Conservation (phyloP, 2,888 invertebrate species). For the Diaprepes abbreviatus region DNA sequence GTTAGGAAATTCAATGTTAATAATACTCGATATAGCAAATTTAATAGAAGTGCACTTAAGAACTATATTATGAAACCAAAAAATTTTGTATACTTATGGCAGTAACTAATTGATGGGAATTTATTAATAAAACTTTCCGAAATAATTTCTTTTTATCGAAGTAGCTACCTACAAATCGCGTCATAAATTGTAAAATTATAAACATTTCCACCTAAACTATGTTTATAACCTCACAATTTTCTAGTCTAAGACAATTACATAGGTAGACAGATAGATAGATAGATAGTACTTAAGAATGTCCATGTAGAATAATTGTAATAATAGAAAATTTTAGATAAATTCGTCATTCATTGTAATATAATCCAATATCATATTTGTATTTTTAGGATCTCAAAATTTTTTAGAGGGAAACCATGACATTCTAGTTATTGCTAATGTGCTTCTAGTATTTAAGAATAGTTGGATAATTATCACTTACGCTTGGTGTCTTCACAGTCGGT, state of each 20-base stretch:
- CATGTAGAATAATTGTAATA: not conserved
- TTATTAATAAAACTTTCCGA: too few relatives aligned
- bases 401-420: not conserved
- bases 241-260: not conserved
- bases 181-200: not conserved
- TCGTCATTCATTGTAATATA: constrained; percentile 11
- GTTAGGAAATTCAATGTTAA: too few relatives aligned
- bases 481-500: too few relatives aligned
- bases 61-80: too few relatives aligned
- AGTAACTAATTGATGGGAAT: too few relatives aligned
- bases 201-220: not conserved
- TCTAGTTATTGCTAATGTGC: not conserved
- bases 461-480: too few relatives aligned
- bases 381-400: constrained; percentile 9
- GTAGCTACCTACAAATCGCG: not conserved
- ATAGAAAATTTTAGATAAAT: not conserved
- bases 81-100: too few relatives aligned
- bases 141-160: not conserved
- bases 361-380: constrained; percentile 3
- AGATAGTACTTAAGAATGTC: not conserved
- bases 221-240: not conserved
- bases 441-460: not conserved
- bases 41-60: too few relatives aligned
- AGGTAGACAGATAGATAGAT: not conserved
- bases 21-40: too few relatives aligned